A percentile compares a stretch with the other conserved stretches of the same genome.
Conservation (phyloP, 2,797 vertebrate species). For the Paramormyrops hopkinsi region DNA sequence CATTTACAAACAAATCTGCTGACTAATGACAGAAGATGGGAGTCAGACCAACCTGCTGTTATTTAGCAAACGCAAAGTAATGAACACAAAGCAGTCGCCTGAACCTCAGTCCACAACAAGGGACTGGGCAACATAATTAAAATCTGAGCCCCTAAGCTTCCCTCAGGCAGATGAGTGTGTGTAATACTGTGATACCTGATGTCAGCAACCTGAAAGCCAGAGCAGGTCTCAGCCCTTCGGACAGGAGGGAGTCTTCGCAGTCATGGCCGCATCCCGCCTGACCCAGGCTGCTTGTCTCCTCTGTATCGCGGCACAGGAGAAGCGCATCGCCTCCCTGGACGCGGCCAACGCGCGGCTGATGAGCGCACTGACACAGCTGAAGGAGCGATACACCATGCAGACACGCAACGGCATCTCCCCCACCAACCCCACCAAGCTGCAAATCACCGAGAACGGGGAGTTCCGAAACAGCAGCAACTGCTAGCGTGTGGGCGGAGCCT, state of each 20-base stretch:
- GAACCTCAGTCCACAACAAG: slow-evolving; percentile 14
- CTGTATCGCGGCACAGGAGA: slow-evolving; percentile 67
- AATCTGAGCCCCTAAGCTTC: not conserved
- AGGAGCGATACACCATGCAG: slow-evolving; percentile 99
- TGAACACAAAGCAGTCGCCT: slow-evolving; percentile 23
- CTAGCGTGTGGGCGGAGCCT: slow-evolving; percentile 49
- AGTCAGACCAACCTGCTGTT: not conserved
- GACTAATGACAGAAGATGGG: slow-evolving; percentile 4
- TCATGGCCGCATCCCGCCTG: not conserved
- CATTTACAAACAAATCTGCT: slow-evolving; percentile 7
- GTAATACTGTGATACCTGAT: not conserved
- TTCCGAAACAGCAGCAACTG: slow-evolving; percentile 99
- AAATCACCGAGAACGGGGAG: slow-evolving; percentile 97
- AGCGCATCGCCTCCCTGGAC: slow-evolving; percentile 91
- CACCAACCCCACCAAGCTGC: slow-evolving; percentile 96
- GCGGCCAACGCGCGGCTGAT: slow-evolving; percentile 93
- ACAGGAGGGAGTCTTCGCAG: not conserved
- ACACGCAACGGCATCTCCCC: slow-evolving; percentile 97
- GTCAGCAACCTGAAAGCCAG: not conserved
- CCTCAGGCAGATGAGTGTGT: slow-evolving; percentile 12
- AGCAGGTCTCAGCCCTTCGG: not conserved
- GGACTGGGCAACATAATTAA: slow-evolving; percentile 27
- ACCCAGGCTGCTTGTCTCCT: not conserved
- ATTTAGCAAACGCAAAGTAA: slow-evolving; percentile 13
- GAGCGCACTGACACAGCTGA: slow-evolving; percentile 95